Percentiles rank a stretch among this genome's conserved stretches.
phyloP scores from a whole-genome alignment of 2,888 invertebrate species.

The Caenorhabditis sp. region DNA sequence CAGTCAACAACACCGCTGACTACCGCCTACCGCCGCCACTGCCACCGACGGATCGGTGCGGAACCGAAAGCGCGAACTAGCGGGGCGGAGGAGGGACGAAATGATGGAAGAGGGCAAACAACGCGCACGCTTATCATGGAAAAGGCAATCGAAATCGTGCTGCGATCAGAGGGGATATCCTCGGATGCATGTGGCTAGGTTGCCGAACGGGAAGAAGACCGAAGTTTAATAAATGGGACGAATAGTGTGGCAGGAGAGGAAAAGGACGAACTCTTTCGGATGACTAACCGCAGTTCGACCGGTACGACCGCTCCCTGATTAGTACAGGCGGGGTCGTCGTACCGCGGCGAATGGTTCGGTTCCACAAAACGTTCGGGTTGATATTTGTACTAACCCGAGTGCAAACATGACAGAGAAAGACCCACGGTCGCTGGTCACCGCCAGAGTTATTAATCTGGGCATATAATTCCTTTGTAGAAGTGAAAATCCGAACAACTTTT shows the following conservation, averaged over 20 bases:
- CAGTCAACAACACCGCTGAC: conserved; percentile 45
- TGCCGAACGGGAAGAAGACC: conserved; percentile 8
- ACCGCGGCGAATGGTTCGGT: conserved; percentile 19
- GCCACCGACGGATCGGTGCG: conserved; percentile 34
- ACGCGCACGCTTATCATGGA: conserved; percentile 18
- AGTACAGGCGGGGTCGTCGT: conserved; percentile 17
- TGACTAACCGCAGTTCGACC: conserved; percentile 2
- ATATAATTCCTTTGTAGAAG: conserved; percentile 56
- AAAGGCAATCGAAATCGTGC: conserved; percentile 30
- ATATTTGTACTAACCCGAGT: conserved; percentile 49
- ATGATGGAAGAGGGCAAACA: conserved; percentile 48
- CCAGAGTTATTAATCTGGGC: conserved; percentile 54
- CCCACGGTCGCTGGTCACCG: conserved; percentile 12
- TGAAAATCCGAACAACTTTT: conserved; percentile 52
- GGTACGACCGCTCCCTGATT: conserved; percentile 47
- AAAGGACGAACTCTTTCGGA: background rate
- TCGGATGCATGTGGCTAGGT: conserved; percentile 17
- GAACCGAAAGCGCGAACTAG: conserved; percentile 51
- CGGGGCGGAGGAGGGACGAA: conserved; percentile 17
- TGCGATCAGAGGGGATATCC: conserved; percentile 30
- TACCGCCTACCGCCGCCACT: conserved; percentile 12
- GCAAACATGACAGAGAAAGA: conserved; percentile 53
- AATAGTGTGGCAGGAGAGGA: background rate
- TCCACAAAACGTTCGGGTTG: conserved; percentile 43
- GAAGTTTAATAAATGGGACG: background rate